Conservation (phyloP, 2,888 invertebrate genomes). For the Spodoptera picta region DNA sequence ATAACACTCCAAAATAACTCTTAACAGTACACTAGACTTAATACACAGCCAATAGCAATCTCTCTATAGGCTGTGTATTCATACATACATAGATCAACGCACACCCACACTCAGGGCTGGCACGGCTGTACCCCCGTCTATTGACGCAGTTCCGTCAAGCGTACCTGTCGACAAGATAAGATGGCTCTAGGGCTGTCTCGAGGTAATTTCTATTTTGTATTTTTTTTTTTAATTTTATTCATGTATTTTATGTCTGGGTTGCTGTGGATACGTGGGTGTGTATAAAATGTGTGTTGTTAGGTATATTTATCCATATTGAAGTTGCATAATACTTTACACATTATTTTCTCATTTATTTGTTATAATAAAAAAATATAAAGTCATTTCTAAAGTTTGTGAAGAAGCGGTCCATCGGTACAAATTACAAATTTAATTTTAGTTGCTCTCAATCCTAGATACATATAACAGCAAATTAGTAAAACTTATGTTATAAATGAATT, state of each 20-base stretch:
- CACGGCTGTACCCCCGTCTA: conserved; percentile 63
- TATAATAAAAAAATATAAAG: conserved; percentile 7
- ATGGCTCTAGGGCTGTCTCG: conserved; percentile 69
- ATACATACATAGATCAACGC: conserved; percentile 13
- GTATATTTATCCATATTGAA: too few species aligned
- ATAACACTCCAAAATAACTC: too few species aligned
- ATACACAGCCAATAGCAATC: background rate
- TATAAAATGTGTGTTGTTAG: too few species aligned
- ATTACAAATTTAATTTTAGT: too few species aligned
- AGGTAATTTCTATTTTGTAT: background rate
- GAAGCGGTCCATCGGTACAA: too few species aligned
- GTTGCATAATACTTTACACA: too few species aligned
- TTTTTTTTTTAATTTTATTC: background rate
- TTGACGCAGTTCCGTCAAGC: conserved; percentile 81
- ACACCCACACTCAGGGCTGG: conserved; percentile 19
- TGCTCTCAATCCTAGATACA: too few species aligned
- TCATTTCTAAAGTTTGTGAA: background rate
- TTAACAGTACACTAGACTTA: too few species aligned
- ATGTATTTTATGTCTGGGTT: background rate
- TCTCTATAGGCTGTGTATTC: conserved; percentile 15
- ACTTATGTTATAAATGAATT: too few species aligned
- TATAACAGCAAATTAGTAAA: too few species aligned
- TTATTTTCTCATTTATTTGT: conserved; percentile 17
- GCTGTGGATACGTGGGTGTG: background rate
- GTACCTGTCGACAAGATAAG: conserved; percentile 78